Base-by-base conservation (phyloP, 2,888 invertebrate species). In the Trissoscelio sp. region DNA sequence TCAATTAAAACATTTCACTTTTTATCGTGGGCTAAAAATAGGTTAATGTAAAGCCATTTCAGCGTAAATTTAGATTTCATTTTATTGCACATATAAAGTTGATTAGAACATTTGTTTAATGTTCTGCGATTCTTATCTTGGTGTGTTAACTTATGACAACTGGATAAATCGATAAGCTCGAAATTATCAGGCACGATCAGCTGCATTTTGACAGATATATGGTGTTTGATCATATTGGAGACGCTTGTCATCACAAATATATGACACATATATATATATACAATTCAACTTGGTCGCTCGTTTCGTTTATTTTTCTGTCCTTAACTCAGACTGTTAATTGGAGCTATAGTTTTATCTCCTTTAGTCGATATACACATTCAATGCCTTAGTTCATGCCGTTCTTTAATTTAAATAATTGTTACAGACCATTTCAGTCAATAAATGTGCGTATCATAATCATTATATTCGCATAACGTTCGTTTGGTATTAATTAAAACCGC, bases 341-440 rank as follows among this genome's bases (percentile, higher is more conserved):
- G 6, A 28, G 28, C 55, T 55, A 22, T 51, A 51, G 51, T 31
- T 67, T 67, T 39, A 67, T 67, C 67, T 67, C 67, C 28, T 55
- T 67, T 55, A 28, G 53, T 67, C 67, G 37, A 67, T 67, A 67
- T 12, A 14, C 24, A 37, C 18, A 55, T 55, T 55, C 31, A 18
- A 18, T 55, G 55, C 18, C 57, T 57, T 28, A 39, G 20, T 39
- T 57, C 20, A 39, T 39, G 22, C 55, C 55, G 12, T 51, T 39
- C 12, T 37, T 57, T 28, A 2, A 57, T 57, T 57, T 39, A 34
- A 57, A 57, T 37, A 37, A 37, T 57, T 39, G 57, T 22, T 22
- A 39, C 18, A 11, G 37, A 39, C 7, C 37, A 14, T 37, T 57
- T 24, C n/a, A 22, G 20, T 48, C 22, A 48, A 48, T 22, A 22